These are phyloP conservation scores for Trisateles emortualis DNA, from an alignment of 2,888 invertebrate genomes.

Conservation along the genomic window DNA sequence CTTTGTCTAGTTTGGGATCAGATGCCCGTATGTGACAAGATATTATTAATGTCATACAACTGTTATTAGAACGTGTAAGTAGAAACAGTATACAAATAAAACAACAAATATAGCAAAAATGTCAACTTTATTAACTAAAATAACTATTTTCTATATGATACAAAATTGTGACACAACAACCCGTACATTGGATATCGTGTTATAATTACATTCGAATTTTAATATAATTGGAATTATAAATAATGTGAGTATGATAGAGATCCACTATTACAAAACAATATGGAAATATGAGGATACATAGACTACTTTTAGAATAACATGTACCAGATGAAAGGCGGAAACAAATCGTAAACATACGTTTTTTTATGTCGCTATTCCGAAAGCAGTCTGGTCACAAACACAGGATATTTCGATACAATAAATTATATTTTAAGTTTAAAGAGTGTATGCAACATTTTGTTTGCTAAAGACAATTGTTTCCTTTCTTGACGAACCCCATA, in stretches of 20 bases:
- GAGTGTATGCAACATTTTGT: neutral
- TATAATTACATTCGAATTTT: conserved; percentile 8
- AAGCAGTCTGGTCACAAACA: conserved; percentile 22
- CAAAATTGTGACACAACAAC: conserved; percentile 65
- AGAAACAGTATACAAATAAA: conserved; percentile 34
- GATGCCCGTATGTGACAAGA: too few species aligned
- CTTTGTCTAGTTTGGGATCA: too few species aligned
- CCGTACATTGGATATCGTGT: conserved; percentile 33
- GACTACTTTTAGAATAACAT: conserved; percentile 16
- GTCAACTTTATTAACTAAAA: conserved; percentile 72
- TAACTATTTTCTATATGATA: conserved; percentile 57
- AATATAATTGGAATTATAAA: neutral
- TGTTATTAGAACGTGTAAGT: too few species aligned
- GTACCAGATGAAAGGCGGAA: conserved; percentile 12
- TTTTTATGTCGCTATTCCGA: conserved; percentile 13
- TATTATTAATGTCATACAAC: too few species aligned
- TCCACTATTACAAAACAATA: conserved; percentile 23
- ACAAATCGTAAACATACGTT: conserved; percentile 12
- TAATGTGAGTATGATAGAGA: conserved; percentile 30
- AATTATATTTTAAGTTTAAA: neutral
- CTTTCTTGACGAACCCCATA: too few species aligned
- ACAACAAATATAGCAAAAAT: conserved; percentile 45
- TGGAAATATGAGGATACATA: neutral
- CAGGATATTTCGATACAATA: conserved; percentile 12
- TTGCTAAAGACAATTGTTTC: too few species aligned